Percentiles rank a stretch among this genome's conserved stretches.
Conservation (phyloP, 2,113 vertebrate species). For the Macquaria ambigua region DNA sequence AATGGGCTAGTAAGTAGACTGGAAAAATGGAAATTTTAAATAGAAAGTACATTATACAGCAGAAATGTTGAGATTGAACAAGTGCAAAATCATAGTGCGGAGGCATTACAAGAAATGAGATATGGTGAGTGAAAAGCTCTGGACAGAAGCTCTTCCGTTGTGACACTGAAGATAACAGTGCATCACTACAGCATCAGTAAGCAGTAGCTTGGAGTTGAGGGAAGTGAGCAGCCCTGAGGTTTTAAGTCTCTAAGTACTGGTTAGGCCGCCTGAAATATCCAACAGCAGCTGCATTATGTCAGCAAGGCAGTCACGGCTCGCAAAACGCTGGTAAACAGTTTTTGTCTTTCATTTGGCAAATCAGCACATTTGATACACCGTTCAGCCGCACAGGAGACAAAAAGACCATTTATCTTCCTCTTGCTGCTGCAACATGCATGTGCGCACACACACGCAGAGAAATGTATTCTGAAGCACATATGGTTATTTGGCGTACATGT, state of each 20-base stretch:
- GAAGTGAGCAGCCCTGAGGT: conserved; percentile 50
- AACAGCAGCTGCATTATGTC: conserved; percentile 68
- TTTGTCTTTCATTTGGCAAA: conserved; percentile 76
- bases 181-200: conserved; percentile 41
- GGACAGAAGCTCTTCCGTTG: conserved; percentile 17
- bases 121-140: conserved; percentile 39
- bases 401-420: conserved; percentile 67
- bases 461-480: conserved; percentile 30
- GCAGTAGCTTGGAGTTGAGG: conserved; percentile 48
- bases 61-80: conserved; percentile 27
- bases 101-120: conserved; percentile 45
- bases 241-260: conserved; percentile 59
- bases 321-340: conserved; percentile 74
- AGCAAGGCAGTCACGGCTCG: conserved; percentile 45
- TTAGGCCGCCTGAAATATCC: conserved; percentile 69
- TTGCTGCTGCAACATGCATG: conserved; percentile 29
- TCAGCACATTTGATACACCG: conserved; percentile 72
- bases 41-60: conserved; percentile 36
- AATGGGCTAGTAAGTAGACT: conserved; percentile 6
- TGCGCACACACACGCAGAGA: not conserved
- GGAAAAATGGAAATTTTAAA: conserved; percentile 6
- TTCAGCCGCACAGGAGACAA: conserved; percentile 55
- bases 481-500: conserved; percentile 14
- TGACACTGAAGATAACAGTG: conserved; percentile 43
- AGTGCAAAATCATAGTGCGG: conserved; percentile 18